Evolutionary conservation across 2,888 invertebrate genomes (phyloP).

Genomic region (Archips crataeganus): DNA sequence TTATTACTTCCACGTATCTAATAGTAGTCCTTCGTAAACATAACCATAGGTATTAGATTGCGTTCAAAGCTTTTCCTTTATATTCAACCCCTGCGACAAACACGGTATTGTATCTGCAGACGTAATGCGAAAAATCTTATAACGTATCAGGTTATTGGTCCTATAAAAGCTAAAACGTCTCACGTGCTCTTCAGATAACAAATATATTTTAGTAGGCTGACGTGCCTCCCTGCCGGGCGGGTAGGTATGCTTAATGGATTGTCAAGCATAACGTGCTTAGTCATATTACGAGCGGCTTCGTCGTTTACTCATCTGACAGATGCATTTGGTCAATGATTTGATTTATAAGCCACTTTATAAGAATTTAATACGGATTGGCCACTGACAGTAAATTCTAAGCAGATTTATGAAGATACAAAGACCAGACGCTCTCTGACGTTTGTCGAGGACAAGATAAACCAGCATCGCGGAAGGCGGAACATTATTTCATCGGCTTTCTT

Average conservation of each 20-base stretch:
- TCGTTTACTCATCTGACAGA: conserved; percentile 36
- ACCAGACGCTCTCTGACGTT: conserved; percentile 52
- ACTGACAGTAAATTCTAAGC: conserved; percentile 58
- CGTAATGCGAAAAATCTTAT: conserved; percentile 33
- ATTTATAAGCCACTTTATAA: conserved; percentile 55
- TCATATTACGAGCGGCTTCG: conserved; percentile 27
- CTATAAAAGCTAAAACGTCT: conserved; percentile 38
- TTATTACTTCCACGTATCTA: conserved; percentile 37
- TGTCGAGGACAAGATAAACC: conserved; percentile 43
- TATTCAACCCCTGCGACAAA: conserved; percentile 30
- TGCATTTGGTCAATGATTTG: conserved; percentile 52
- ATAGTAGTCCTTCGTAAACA: conserved; percentile 38
- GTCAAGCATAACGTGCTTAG: conserved; percentile 19
- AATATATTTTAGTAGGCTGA: conserved; percentile 31
- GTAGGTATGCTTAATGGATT: conserved; percentile 19
- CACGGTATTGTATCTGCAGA: conserved; percentile 26
- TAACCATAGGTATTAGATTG: conserved; percentile 30
- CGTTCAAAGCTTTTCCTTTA: conserved; percentile 28
- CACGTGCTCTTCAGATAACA: conserved; percentile 35
- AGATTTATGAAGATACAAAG: conserved; percentile 65
- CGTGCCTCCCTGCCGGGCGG: not conserved
- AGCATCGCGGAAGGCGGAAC: conserved; percentile 6
- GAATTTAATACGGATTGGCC: conserved; percentile 62
- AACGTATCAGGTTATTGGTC: conserved; percentile 39
- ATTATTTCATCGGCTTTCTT: conserved; percentile 32